Evolutionary conservation across 2,888 invertebrate species (phyloP).

Genomic region (Zygaena filipendulae): DNA sequence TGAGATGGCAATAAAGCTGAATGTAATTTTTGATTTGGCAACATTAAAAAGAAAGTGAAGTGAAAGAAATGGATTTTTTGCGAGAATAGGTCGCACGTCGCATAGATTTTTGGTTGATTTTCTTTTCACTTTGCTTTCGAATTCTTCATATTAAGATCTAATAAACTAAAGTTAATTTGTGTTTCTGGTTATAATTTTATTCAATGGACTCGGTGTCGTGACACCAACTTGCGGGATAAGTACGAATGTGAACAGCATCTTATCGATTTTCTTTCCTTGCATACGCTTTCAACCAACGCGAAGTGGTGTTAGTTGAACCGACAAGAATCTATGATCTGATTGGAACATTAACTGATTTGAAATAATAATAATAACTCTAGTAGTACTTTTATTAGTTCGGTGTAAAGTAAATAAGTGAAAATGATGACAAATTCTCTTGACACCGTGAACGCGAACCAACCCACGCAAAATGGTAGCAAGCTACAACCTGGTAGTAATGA

Average conservation of each 20-base stretch:
- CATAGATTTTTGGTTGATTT: slow-evolving; percentile 69
- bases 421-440: slow-evolving; percentile 67
- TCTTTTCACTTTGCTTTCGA: slow-evolving; percentile 66
- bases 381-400: slow-evolving; percentile 40
- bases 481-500: slow-evolving; percentile 81
- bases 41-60: slow-evolving; percentile 66
- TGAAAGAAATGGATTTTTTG: slow-evolving; percentile 68
- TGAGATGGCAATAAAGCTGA: too few species aligned
- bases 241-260: slow-evolving; percentile 65
- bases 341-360: slow-evolving; percentile 29
- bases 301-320: slow-evolving; percentile 51
- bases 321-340: slow-evolving; percentile 41
- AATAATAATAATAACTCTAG: too few species aligned
- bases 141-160: slow-evolving; percentile 60
- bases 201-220: slow-evolving; percentile 46
- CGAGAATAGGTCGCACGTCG: slow-evolving; percentile 67
- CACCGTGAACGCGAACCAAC: slow-evolving; percentile 62
- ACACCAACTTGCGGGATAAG: slow-evolving; percentile 53
- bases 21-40: too few species aligned
- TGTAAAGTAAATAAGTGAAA: slow-evolving; percentile 43
- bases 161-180: slow-evolving; percentile 61
- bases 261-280: slow-evolving; percentile 70
- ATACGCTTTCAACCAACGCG: slow-evolving; percentile 67
- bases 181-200: slow-evolving; percentile 55
- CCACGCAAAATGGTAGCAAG: slow-evolving; percentile 82